phyloP scores from a whole-genome alignment of 2,113 vertebrate species.

The Microcebus ravelobensis region DNA sequence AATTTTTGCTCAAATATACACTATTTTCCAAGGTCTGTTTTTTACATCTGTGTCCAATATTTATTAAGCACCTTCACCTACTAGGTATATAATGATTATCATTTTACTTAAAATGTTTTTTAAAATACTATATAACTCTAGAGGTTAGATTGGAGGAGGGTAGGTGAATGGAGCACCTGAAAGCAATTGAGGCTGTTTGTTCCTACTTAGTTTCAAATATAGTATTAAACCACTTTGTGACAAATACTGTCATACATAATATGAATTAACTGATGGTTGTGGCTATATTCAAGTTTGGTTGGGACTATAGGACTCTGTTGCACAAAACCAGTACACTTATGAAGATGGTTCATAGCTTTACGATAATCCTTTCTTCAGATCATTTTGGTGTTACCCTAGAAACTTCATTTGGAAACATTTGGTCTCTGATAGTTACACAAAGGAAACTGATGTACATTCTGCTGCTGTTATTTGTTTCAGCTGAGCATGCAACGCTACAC shows the following conservation, averaged over 20 bases:
- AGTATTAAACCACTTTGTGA: not conserved
- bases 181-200: not conserved
- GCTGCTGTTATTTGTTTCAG: constrained; percentile 31
- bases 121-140: not conserved
- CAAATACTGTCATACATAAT: not conserved
- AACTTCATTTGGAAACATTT: constrained; percentile 13
- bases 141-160: not conserved
- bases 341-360: not conserved
- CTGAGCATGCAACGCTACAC: not conserved
- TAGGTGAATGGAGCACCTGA: not conserved
- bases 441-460: constrained; percentile 28
- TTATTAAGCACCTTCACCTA: not conserved
- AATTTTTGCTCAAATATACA: not conserved
- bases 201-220: not conserved
- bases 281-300: not conserved
- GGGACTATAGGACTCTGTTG: not conserved
- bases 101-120: not conserved
- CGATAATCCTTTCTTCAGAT: not conserved
- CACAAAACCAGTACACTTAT: not conserved
- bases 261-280: constrained; percentile 26
- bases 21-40: not conserved
- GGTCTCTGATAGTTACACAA: not conserved
- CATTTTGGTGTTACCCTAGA: not conserved
- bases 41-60: constrained; percentile 44
- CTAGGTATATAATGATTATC: not conserved